Percentiles rank a stretch among this genome's conserved stretches.
These are phyloP conservation scores for Intellagama lesueurii DNA, from an alignment of 2,797 vertebrate genomes.

Conservation along the genomic window DNA sequence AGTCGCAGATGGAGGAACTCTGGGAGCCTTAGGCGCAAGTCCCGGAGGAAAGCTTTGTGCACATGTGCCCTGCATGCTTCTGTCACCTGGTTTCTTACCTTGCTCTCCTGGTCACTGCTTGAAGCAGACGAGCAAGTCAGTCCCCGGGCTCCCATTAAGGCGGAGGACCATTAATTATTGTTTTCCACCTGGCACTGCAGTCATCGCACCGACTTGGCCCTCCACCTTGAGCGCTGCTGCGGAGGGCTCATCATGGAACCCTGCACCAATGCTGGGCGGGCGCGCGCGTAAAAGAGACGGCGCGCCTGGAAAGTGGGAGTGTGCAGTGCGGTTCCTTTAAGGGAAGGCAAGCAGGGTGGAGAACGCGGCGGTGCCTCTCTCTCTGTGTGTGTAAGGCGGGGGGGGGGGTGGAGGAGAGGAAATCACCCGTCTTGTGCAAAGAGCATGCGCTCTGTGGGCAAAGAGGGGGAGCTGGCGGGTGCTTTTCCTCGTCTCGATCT, in stretches of 20 bases:
- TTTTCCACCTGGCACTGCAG: no score
- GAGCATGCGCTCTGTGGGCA: constrained; percentile 83
- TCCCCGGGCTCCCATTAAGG: no score
- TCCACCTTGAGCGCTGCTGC: no score
- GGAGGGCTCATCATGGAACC: no score
- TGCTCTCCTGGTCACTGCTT: not conserved
- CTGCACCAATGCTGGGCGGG: no score
- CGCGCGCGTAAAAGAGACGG: no score
- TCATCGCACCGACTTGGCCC: no score
- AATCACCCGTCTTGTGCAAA: constrained; percentile 78
- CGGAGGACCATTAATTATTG: no score
- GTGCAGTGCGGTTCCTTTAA: constrained; percentile 62
- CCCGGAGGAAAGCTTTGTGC: not conserved
- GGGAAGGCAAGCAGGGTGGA: not conserved
- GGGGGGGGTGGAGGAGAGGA: constrained; percentile 54
- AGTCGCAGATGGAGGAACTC: not conserved
- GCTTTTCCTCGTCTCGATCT: constrained; percentile 18
- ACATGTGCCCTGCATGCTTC: not conserved
- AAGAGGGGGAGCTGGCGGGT: constrained; percentile 55
- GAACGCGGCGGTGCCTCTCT: not conserved
- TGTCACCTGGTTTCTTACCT: not conserved
- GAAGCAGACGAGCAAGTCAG: not conserved
- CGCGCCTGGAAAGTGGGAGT: not conserved
- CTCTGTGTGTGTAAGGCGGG: not conserved
- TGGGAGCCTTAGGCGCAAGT: not conserved